Evolutionary conservation across 2,797 vertebrate genomes (phyloP).

Genomic region (Gallinago nigripennis): DNA sequence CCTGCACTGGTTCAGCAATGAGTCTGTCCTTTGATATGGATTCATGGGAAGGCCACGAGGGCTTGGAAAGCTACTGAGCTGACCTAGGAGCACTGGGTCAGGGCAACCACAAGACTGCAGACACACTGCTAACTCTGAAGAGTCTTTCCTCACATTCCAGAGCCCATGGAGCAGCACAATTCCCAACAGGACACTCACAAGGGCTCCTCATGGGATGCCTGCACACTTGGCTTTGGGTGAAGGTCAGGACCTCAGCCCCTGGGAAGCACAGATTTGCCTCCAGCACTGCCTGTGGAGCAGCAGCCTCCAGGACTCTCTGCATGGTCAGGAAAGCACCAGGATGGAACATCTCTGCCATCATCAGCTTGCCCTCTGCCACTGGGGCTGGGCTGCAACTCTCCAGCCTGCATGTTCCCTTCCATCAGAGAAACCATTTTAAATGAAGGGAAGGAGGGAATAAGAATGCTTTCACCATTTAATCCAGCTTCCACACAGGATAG

Average conservation of each 20-base stretch:
- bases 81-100: neutral
- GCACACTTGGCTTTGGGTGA: neutral
- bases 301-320: neutral
- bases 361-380: neutral
- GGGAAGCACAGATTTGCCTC: neutral
- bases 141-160: neutral
- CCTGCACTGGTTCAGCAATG: neutral
- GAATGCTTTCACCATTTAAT: neutral
- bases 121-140: neutral
- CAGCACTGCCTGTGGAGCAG: neutral
- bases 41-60: rapidly evolving
- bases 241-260: neutral
- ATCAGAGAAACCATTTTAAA: neutral
- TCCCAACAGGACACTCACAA: rapidly evolving
- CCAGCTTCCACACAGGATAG: neutral
- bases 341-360: neutral
- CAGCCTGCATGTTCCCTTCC: neutral
- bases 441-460: neutral
- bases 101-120: neutral
- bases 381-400: neutral
- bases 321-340: neutral
- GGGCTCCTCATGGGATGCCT: neutral
- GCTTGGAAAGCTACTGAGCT: neutral
- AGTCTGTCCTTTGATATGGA: rapidly evolving
- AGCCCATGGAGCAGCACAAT: neutral